Evolutionary conservation across 2,797 vertebrate species (phyloP).

Genomic region (Scomberomorus guttatus): DNA sequence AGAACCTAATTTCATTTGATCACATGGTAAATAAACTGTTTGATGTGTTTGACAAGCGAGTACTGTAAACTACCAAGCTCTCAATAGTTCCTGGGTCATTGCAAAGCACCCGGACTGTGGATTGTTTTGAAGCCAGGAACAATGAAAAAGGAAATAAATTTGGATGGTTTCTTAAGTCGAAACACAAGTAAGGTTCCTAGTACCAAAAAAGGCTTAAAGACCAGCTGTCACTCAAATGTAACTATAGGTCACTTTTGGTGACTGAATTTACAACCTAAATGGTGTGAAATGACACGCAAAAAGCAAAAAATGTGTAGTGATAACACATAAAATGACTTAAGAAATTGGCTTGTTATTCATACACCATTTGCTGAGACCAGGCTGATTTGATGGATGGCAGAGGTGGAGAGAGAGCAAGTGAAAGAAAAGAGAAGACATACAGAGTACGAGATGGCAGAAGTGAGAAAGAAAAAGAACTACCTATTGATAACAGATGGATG

Average conservation of each 20-base stretch:
- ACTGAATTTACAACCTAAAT: too few relatives aligned
- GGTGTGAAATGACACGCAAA: too few relatives aligned
- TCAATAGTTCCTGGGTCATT: neutral
- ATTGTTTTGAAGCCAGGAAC: neutral
- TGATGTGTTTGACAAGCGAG: neutral
- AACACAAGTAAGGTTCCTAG: neutral
- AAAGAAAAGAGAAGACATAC: neutral
- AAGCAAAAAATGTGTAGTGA: too few relatives aligned
- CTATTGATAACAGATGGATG: neutral
- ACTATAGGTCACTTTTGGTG: too few relatives aligned
- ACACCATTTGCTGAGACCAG: too few relatives aligned
- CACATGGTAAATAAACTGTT: neutral
- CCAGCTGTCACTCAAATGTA: too few relatives aligned
- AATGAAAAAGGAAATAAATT: conserved; percentile 4
- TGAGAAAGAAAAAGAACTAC: neutral
- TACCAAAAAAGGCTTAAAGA: neutral
- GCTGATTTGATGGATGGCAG: conserved; percentile 3
- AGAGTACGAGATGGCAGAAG: neutral
- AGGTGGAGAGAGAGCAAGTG: neutral
- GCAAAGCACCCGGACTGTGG: neutral
- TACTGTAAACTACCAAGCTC: neutral
- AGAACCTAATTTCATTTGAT: neutral
- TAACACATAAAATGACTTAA: too few relatives aligned
- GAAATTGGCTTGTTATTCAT: too few relatives aligned
- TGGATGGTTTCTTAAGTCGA: too few relatives aligned